A percentile compares a stretch with the other conserved stretches of the same genome.
Evolutionary conservation across 1,140 invertebrate species (phyloP).

Genomic region (Myzus persicae): DNA sequence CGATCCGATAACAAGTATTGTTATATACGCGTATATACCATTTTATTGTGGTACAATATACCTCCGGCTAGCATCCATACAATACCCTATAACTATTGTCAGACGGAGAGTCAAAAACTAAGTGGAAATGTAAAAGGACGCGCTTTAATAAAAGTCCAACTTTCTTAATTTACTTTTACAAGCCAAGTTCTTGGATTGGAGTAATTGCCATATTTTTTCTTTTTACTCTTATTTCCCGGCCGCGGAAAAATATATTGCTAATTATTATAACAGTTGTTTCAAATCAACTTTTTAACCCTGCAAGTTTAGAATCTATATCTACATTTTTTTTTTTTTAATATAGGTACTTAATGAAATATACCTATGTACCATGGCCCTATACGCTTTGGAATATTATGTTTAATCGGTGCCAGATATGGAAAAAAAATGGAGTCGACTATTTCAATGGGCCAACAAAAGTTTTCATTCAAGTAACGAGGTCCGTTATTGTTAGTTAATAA

Average conservation of each 20-base stretch:
- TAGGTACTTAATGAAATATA: too few species aligned
- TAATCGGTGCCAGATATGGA: neutral
- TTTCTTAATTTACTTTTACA: conserved; percentile 28
- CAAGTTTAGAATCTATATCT: neutral
- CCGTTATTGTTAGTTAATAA: neutral
- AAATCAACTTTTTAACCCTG: neutral
- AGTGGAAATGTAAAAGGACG: neutral
- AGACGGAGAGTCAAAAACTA: neutral
- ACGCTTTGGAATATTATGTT: neutral
- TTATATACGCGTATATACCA: neutral
- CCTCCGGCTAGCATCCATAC: conserved; percentile 9
- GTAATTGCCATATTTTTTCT: neutral
- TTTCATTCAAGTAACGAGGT: neutral
- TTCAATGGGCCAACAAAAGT: neutral
- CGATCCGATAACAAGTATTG: conserved; percentile 27
- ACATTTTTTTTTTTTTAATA: neutral
- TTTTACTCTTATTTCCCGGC: neutral
- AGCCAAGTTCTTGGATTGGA: neutral
- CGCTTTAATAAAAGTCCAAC: conserved; percentile 23
- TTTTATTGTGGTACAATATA: conserved; percentile 30
- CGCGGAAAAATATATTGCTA: neutral
- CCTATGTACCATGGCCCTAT: neutral
- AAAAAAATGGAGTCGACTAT: neutral
- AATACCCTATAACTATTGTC: neutral
- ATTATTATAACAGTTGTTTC: neutral